Evolutionary conservation across 2,113 vertebrate species (phyloP), one percentile per base, ranked within the genome.

Genomic region (Phyllopteryx taeniolatus): DNA sequence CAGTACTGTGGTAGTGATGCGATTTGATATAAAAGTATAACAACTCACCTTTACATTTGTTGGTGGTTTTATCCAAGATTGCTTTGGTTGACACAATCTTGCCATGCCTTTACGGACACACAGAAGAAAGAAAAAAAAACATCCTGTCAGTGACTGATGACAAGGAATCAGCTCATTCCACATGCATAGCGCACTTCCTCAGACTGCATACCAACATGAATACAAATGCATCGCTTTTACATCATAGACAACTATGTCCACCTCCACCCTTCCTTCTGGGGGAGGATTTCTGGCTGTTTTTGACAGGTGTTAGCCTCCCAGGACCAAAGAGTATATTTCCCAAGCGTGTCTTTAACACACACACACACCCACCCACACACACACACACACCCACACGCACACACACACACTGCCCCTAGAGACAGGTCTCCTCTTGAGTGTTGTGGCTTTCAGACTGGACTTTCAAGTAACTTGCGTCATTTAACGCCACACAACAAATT

Each of bases 71-170:
- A 85, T 98, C 96, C 90, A 97, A 83, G 73, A 97, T 98, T 86
- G 96, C 96, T 81, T 97, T 98, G 13, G 96, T 98, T 51, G 96
- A 98, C 70, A 98, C 96, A 46, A 98, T 98, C 91, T 97, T 98
- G 84, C 96, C 96, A 53, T 96, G 96, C 77, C 96, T 98, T 75
- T 4, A 60, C 46, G 27, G 70, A 75, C 31, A 79, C 66, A 79
- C 35, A 62, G 33, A 42, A 20, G 2, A 53, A 53, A 67, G 68
- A 0, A 56, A 20, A 83, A 49, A 62, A 44, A 67, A 51, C 51
- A 68, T 66, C 67, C 61, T 49, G 73, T 72, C 56, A 82, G 33
- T 79, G 66, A 70, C 5, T 63, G 46, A 61, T 5, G 27, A 78
- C 74, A 51, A 81, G 77, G 83, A 85, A 87, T 78, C 69, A 67